These are phyloP conservation scores for Ctenopoma kingsleyae DNA, from an alignment of 2,797 vertebrate species.

Conservation along the genomic window DNA sequence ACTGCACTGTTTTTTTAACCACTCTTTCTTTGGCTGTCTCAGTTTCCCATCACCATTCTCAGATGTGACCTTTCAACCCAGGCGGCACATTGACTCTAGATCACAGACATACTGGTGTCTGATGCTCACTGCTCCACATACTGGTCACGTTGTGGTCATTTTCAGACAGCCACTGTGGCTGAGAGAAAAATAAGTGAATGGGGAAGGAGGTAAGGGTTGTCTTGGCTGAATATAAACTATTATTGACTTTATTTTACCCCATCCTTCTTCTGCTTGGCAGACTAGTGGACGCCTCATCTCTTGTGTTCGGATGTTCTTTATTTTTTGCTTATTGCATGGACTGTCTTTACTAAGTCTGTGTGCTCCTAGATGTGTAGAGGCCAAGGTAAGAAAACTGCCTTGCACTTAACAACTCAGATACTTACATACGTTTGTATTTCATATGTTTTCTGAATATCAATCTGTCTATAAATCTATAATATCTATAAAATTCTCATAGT, in stretches of 20 bases:
- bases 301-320: conserved; percentile 14
- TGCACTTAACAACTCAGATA: no score
- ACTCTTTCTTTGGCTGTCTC: conserved; percentile 20
- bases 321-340: conserved; percentile 42
- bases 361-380: conserved; percentile 73
- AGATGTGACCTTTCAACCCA: conserved; percentile 58
- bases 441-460: conserved; percentile 79
- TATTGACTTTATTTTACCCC: conserved; percentile 42
- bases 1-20: conserved; percentile 14
- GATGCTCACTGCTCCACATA: conserved; percentile 13
- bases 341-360: conserved; percentile 45
- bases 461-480: conserved; percentile 29
- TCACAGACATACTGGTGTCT: conserved; percentile 51
- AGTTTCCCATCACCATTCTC: conserved; percentile 39
- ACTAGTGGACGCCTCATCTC: conserved; percentile 58
- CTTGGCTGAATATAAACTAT: conserved; percentile 28
- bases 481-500: conserved; percentile 40
- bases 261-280: conserved; percentile 30
- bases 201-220: conserved; percentile 34
- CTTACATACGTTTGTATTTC: not conserved
- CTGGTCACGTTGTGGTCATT: conserved; percentile 21
- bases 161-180: conserved; percentile 23
- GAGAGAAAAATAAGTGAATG: conserved; percentile 8
- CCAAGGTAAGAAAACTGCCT: no score
- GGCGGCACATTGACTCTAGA: conserved; percentile 17